These are phyloP conservation scores for Aphodius granarius DNA, from an alignment of 2,888 invertebrate genomes.

Conservation along the genomic window DNA sequence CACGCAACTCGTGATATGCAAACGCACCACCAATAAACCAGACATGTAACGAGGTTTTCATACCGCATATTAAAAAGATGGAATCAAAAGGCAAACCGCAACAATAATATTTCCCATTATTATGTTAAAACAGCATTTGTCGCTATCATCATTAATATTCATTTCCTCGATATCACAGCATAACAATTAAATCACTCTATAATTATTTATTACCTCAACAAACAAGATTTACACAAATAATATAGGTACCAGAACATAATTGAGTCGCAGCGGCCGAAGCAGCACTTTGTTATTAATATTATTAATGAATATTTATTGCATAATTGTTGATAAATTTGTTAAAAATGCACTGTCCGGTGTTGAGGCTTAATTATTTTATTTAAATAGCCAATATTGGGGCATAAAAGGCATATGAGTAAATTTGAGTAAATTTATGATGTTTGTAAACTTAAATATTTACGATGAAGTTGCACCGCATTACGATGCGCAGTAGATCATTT, in stretches of 20 bases:
- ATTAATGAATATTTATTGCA: background rate
- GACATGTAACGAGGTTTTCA: background rate
- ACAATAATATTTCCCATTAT: background rate
- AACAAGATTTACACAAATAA: background rate
- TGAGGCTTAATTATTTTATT: conserved; percentile 3
- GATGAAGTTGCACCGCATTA: too few species aligned
- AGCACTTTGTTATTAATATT: background rate
- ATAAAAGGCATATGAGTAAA: too few species aligned
- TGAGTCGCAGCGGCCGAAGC: background rate
- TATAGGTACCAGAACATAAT: background rate
- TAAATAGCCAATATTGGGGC: conserved; percentile 6
- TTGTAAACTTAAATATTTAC: too few species aligned
- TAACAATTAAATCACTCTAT: background rate
- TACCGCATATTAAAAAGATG: background rate
- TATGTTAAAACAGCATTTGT: background rate
- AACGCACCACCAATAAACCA: background rate
- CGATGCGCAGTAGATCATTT: too few species aligned
- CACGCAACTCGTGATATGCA: background rate
- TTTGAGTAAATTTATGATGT: too few species aligned
- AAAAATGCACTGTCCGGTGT: background rate
- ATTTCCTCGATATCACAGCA: background rate
- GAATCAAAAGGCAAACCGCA: background rate
- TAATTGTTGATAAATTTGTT: background rate
- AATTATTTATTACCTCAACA: background rate
- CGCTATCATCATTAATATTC: background rate